Evolutionary conservation across 2,113 vertebrate species (phyloP).

Genomic region (Ictalurus furcatus): DNA sequence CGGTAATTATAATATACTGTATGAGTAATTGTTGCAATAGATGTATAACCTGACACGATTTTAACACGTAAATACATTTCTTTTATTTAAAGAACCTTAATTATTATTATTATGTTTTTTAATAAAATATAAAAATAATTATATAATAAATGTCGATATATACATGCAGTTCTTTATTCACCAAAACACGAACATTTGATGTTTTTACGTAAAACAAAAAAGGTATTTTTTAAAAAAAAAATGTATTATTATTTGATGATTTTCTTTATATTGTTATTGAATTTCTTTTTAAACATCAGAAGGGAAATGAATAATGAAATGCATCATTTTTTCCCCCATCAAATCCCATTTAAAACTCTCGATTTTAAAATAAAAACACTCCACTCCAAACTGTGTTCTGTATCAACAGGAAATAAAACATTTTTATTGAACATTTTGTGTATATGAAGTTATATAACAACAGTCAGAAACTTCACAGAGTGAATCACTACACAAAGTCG

Average conservation of each 20-base stretch:
- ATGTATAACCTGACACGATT: background rate
- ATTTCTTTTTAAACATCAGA: background rate
- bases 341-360: background rate
- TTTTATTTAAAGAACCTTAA: too few species aligned
- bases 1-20: background rate
- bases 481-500: conserved; percentile 99
- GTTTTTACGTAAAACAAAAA: background rate
- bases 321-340: background rate
- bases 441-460: conserved; percentile 99
- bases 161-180: background rate
- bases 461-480: conserved; percentile 97
- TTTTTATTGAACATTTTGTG: conserved; percentile 97
- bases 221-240: too few species aligned
- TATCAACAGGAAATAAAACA: conserved; percentile 99
- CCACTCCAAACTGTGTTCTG: conserved; percentile 61
- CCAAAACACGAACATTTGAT: background rate
- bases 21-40: background rate
- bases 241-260: background rate
- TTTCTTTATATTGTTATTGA: background rate
- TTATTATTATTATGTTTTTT: too few species aligned
- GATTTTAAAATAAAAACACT: background rate
- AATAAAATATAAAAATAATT: background rate
- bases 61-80: background rate
- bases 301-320: background rate
- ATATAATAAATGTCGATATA: background rate